Evolutionary conservation across 2,888 invertebrate species (phyloP).

Genomic region (Tenthredo notha): DNA sequence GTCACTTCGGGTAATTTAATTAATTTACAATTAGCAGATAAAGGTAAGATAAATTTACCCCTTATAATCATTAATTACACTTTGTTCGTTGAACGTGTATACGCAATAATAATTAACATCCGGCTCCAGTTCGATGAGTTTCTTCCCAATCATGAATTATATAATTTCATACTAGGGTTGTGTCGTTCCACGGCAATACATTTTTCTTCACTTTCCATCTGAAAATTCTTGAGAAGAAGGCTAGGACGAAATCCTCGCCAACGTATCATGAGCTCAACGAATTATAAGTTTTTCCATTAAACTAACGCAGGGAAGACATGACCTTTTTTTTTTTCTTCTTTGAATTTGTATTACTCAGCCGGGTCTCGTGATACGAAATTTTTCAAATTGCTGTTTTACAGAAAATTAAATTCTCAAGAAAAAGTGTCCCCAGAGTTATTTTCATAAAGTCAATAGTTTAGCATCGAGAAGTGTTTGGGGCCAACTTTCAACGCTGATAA

Average conservation of each 20-base stretch:
- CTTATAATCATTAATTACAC: background rate
- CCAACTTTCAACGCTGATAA: background rate
- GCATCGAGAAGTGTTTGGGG: no score
- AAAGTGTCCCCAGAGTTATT: no score
- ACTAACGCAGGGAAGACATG: background rate
- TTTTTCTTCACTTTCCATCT: background rate
- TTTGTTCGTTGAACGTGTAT: background rate
- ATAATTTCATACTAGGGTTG: background rate
- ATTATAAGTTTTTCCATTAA: background rate
- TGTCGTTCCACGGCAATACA: background rate
- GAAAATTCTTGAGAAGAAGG: no score
- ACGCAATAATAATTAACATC: background rate
- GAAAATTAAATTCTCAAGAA: no score
- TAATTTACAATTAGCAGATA: background rate
- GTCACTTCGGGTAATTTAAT: background rate
- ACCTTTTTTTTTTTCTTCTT: background rate
- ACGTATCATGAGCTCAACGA: background rate
- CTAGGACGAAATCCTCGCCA: no score
- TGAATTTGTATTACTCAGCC: background rate
- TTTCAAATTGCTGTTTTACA: no score
- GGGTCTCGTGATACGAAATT: no score
- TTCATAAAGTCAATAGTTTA: no score
- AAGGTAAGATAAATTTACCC: background rate
- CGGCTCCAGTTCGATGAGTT: background rate
- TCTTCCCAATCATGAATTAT: background rate